These are phyloP conservation scores for Agriopis aurantiaria DNA, from an alignment of 2,888 invertebrate species.

Conservation along the genomic window DNA sequence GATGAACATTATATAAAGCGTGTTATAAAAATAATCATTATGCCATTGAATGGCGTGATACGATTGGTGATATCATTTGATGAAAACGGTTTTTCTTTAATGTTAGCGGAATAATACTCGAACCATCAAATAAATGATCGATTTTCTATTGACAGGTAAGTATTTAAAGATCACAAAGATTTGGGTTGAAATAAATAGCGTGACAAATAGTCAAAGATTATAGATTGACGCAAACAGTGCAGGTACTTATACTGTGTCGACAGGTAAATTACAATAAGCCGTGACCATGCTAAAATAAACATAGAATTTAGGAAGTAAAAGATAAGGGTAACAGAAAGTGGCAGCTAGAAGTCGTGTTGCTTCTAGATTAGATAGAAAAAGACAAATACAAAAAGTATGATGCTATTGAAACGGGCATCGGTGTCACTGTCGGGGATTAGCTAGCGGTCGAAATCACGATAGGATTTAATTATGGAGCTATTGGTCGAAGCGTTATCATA, in stretches of 20 bases:
- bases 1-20: too few relatives aligned
- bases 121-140: neutral
- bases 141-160: neutral
- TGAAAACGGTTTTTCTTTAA: too few relatives aligned
- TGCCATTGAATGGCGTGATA: too few relatives aligned
- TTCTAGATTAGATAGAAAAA: slow-evolving; percentile 42
- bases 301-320: slow-evolving; percentile 19
- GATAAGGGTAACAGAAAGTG: slow-evolving; percentile 24
- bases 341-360: slow-evolving; percentile 30
- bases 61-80: too few relatives aligned
- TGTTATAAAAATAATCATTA: too few relatives aligned
- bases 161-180: neutral
- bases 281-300: slow-evolving; percentile 17
- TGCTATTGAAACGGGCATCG: slow-evolving; percentile 37
- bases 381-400: slow-evolving; percentile 33
- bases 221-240: slow-evolving; percentile 8
- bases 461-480: slow-evolving; percentile 48
- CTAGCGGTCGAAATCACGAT: slow-evolving; percentile 42
- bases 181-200: neutral
- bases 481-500: slow-evolving; percentile 51
- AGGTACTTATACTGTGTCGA: neutral
- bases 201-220: slow-evolving; percentile 7
- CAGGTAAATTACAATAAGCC: neutral
- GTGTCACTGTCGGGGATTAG: slow-evolving; percentile 41
- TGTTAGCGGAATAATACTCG: too few relatives aligned